These are phyloP conservation scores for Drosophila mayaguana DNA, from an alignment of 2,888 invertebrate species.

Conservation along the genomic window DNA sequence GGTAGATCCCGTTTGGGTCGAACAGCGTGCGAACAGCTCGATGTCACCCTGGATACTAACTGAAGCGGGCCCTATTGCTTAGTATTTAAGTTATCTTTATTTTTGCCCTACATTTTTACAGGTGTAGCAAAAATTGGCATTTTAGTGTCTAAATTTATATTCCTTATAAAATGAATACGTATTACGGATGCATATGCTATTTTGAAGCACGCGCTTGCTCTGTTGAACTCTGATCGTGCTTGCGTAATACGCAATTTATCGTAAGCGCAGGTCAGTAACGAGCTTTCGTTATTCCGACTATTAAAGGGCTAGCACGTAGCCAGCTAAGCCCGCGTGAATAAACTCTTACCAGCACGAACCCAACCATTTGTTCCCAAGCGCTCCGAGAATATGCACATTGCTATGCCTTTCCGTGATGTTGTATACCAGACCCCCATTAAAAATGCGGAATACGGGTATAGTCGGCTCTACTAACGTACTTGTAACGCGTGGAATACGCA, in stretches of 20 bases:
- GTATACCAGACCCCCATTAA: background rate
- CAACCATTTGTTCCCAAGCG: slow-evolving; percentile 30
- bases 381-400: slow-evolving; percentile 61
- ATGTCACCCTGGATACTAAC: slow-evolving; percentile 57
- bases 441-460: background rate
- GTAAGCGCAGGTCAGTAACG: background rate
- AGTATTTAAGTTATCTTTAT: slow-evolving; percentile 54
- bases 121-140: slow-evolving; percentile 39
- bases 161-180: background rate
- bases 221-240: slow-evolving; percentile 5
- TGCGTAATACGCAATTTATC: slow-evolving; percentile 45
- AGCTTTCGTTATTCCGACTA: background rate
- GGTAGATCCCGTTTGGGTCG: slow-evolving; percentile 11
- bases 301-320: slow-evolving; percentile 28
- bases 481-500: background rate
- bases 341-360: slow-evolving; percentile 27
- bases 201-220: slow-evolving; percentile 48
- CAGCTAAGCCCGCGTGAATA: background rate
- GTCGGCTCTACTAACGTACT: too few relatives aligned
- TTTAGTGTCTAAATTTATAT: slow-evolving; percentile 27
- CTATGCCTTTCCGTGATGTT: background rate
- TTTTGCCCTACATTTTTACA: background rate
- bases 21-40: slow-evolving; percentile 20
- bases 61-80: background rate
- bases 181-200: slow-evolving; percentile 43